Evolutionary conservation across 2,797 vertebrate genomes (phyloP).

Genomic region (Neoniphon sammara): DNA sequence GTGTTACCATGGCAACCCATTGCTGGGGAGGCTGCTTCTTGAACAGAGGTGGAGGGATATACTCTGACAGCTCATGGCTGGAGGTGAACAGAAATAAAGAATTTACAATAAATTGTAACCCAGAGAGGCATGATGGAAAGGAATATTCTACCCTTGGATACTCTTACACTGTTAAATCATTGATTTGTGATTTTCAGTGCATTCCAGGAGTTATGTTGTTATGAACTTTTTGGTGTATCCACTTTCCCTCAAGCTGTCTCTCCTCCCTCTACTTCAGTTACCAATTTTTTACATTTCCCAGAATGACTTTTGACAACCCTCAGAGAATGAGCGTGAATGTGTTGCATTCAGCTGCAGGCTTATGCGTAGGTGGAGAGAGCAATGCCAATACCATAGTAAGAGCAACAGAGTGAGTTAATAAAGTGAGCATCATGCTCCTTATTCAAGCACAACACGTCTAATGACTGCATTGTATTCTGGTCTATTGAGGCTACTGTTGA

Average conservation of each 20-base stretch:
- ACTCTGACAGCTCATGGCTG: slow-evolving; percentile 92
- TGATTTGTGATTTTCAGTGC: no score
- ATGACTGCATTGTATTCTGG: slow-evolving; percentile 7
- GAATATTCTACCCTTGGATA: no score
- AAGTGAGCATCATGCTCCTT: slow-evolving; percentile 8
- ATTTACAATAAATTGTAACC: slow-evolving; percentile 52
- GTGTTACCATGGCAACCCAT: slow-evolving; percentile 91
- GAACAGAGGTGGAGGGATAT: slow-evolving; percentile 89
- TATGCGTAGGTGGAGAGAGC: slow-evolving; percentile 22
- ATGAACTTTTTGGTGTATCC: no score
- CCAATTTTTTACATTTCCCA: slow-evolving; percentile 46
- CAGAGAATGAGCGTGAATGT: slow-evolving; percentile 20
- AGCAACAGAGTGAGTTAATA: slow-evolving; percentile 24
- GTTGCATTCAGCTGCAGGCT: slow-evolving; percentile 32
- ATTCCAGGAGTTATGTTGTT: no score
- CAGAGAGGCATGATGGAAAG: not conserved
- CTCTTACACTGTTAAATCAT: no score
- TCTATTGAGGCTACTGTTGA: not conserved
- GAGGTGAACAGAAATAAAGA: slow-evolving; percentile 15
- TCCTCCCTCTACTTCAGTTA: slow-evolving; percentile 18
- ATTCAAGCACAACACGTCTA: slow-evolving; percentile 13
- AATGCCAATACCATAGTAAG: slow-evolving; percentile 24
- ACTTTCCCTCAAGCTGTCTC: no score
- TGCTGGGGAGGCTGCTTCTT: slow-evolving; percentile 85
- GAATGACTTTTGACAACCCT: slow-evolving; percentile 33